A percentile compares a stretch with the other conserved stretches of the same genome.
phyloP scores from a whole-genome alignment of 2,888 invertebrate species.

The Anthrax anthrax region DNA sequence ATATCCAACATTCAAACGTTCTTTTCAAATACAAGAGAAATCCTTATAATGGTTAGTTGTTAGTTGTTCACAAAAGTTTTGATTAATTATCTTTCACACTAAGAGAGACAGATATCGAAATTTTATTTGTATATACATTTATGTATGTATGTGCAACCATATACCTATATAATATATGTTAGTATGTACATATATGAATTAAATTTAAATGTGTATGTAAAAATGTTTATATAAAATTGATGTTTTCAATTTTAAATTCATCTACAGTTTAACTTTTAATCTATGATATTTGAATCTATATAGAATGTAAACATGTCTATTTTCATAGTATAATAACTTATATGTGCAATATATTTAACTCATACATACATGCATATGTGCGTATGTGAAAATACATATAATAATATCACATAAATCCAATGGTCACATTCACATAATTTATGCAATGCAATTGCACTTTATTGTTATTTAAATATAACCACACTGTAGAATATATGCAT shows the following conservation, averaged over 20 bases:
- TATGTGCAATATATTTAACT: too few relatives aligned
- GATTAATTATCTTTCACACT: conserved; percentile 11
- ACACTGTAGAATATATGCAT: background rate
- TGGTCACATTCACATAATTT: conserved; percentile 9
- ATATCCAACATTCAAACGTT: background rate
- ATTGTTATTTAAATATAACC: conserved; percentile 7
- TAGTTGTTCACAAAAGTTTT: conserved; percentile 12
- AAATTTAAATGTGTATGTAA: background rate
- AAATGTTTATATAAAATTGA: too few relatives aligned
- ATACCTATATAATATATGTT: background rate
- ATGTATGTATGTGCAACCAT: background rate
- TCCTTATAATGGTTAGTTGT: conserved; percentile 10
- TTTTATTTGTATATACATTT: background rate
- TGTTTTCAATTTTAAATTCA: background rate
- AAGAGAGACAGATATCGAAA: background rate
- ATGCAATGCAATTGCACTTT: conserved; percentile 9
- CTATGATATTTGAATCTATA: too few relatives aligned
- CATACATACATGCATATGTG: too few relatives aligned
- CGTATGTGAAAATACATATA: too few relatives aligned
- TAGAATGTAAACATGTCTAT: too few relatives aligned
- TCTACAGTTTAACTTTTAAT: too few relatives aligned
- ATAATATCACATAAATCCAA: too few relatives aligned
- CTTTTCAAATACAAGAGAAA: background rate
- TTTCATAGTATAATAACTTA: too few relatives aligned
- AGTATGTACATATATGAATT: too few relatives aligned